Evolutionary conservation across 2,113 vertebrate genomes (phyloP).

Genomic region (Kryptolebias marmoratus): DNA sequence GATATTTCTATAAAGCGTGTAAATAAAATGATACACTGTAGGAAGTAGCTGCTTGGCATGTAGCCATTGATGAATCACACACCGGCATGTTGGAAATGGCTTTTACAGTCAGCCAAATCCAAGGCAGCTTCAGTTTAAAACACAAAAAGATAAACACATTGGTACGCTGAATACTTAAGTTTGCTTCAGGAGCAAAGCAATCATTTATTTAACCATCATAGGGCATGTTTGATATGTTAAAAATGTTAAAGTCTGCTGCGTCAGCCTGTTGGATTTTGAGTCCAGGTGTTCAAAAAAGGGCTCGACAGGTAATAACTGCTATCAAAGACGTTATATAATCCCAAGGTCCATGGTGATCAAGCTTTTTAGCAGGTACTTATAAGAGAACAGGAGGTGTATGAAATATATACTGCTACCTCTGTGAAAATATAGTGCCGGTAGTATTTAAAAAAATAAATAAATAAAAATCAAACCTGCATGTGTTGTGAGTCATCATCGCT

Average conservation of each 20-base stretch:
- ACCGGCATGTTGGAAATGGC: too few relatives aligned
- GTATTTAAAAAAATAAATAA: too few relatives aligned
- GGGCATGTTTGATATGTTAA: not conserved
- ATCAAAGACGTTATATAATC: slow-evolving; percentile 14
- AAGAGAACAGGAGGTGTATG: not conserved
- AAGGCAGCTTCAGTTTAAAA: too few relatives aligned
- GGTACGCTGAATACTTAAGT: too few relatives aligned
- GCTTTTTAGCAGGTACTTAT: not conserved
- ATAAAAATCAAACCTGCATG: too few relatives aligned
- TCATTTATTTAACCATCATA: not conserved
- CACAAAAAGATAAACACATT: not conserved
- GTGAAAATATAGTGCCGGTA: not conserved
- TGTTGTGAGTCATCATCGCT: too few relatives aligned
- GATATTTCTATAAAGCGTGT: not conserved
- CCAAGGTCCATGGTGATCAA: slow-evolving; percentile 19
- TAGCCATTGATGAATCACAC: slow-evolving; percentile 34
- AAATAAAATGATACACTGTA: not conserved
- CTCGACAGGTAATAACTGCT: slow-evolving; percentile 26
- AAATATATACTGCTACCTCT: not conserved
- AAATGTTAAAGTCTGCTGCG: not conserved
- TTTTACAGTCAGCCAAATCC: too few relatives aligned
- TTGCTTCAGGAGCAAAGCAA: too few relatives aligned
- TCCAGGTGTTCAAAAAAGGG: slow-evolving; percentile 6
- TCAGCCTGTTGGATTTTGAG: slow-evolving; percentile 2
- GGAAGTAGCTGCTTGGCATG: not conserved